These are phyloP conservation scores for Octonoba sinensis DNA, from an alignment of 2,888 invertebrate genomes.

Conservation along the genomic window DNA sequence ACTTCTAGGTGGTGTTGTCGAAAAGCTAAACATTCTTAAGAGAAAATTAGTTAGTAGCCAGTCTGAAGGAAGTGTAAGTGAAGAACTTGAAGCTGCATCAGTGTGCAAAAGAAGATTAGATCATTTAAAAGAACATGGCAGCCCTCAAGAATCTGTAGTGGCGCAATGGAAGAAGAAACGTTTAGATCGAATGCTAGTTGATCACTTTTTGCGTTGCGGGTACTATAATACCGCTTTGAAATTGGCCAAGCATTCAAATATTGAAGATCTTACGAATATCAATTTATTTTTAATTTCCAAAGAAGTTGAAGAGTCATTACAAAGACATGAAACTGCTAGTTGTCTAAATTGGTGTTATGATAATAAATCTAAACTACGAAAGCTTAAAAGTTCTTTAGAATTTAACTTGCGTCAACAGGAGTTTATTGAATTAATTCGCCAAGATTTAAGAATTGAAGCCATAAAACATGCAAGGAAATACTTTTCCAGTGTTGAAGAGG, in stretches of 20 bases:
- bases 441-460: slow-evolving; percentile 88
- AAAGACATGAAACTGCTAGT: slow-evolving; percentile 84
- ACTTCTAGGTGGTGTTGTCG: slow-evolving; percentile 88
- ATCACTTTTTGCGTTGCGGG: slow-evolving; percentile 93
- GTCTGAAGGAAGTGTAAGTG: slow-evolving; percentile 92
- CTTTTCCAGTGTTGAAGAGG: slow-evolving; percentile 84
- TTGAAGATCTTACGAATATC: slow-evolving; percentile 88
- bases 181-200: slow-evolving; percentile 94
- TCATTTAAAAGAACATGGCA: slow-evolving; percentile 82
- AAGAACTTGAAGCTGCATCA: slow-evolving; percentile 90
- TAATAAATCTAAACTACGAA: slow-evolving; percentile 93
- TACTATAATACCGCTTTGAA: slow-evolving; percentile 94
- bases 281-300: slow-evolving; percentile 76
- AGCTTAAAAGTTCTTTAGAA: slow-evolving; percentile 94
- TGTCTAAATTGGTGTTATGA: slow-evolving; percentile 97
- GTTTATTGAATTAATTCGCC: slow-evolving; percentile 93
- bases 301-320: slow-evolving; percentile 84
- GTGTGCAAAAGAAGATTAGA: slow-evolving; percentile 93
- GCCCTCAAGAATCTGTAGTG: slow-evolving; percentile 71
- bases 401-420: slow-evolving; percentile 93
- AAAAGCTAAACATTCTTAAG: slow-evolving; percentile 89
- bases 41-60: slow-evolving; percentile 77
- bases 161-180: slow-evolving; percentile 88
- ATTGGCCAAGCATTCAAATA: slow-evolving; percentile 82
- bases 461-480: slow-evolving; percentile 94